Evolutionary conservation across 1,140 invertebrate genomes (phyloP).

Genomic region (Bactericera cockerelli): DNA sequence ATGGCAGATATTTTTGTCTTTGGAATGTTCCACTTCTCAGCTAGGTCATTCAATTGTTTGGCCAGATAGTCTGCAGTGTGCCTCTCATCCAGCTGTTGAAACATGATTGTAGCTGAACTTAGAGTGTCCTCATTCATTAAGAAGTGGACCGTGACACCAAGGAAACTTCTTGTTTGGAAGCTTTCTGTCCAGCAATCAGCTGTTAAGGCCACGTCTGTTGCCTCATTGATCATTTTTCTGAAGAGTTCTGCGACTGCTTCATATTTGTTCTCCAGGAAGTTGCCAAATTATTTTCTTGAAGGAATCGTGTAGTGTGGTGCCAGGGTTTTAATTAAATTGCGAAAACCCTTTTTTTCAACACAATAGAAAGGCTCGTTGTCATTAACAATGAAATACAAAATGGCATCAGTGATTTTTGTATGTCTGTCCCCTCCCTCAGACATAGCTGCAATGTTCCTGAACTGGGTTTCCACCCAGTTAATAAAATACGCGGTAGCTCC

Average conservation of each 20-base stretch:
- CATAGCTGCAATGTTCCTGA: background rate
- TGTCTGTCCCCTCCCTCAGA: conserved; percentile 7
- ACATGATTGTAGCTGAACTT: conserved; percentile 11
- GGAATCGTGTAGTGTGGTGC: conserved; percentile 28
- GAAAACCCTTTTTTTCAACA: conserved; percentile 29
- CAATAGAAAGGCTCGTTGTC: conserved; percentile 27
- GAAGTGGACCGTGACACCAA: conserved; percentile 19
- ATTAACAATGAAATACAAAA: conserved; percentile 27
- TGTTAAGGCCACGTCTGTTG: conserved; percentile 21
- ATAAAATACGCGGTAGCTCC: too few relatives aligned
- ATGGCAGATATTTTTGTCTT: conserved; percentile 28
- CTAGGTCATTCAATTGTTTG: conserved; percentile 17
- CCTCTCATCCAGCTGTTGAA: conserved; percentile 10
- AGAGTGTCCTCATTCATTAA: conserved; percentile 18
- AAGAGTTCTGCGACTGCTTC: conserved; percentile 21
- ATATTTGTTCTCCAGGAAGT: conserved; percentile 27
- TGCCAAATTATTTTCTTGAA: conserved; percentile 21
- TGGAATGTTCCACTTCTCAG: conserved; percentile 27
- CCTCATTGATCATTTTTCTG: conserved; percentile 18
- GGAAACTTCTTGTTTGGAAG: conserved; percentile 21
- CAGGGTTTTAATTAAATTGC: conserved; percentile 25
- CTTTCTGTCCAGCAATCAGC: conserved; percentile 25
- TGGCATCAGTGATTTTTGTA: conserved; percentile 16
- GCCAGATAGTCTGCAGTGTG: conserved; percentile 22
- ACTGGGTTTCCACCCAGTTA: background rate